Conservation (phyloP, 1,140 invertebrate species). For the Drosophila lowei region DNA sequence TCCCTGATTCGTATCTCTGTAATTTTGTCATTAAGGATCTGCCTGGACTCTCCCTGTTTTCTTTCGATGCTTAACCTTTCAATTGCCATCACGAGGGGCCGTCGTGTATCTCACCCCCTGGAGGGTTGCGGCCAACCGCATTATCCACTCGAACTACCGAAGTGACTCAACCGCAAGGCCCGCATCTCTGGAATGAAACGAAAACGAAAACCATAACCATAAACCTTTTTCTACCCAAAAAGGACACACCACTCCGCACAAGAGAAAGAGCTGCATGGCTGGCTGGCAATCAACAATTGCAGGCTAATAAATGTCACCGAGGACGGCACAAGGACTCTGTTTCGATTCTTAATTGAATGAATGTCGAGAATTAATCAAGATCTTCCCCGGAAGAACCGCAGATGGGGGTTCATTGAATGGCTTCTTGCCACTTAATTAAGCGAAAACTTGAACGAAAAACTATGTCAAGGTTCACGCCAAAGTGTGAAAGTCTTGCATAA, state of each 20-base stretch:
- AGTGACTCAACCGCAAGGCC: constrained; percentile 10
- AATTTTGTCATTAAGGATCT: not conserved
- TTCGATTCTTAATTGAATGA: constrained; percentile 65
- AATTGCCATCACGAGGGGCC: not conserved
- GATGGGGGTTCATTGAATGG: constrained; percentile 37
- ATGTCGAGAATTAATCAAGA: constrained; percentile 53
- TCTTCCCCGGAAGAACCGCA: not conserved
- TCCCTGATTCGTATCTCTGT: too few species aligned
- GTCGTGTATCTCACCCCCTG: not conserved
- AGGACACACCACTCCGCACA: not conserved
- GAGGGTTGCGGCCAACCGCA: constrained; percentile 11
- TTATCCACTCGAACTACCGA: constrained; percentile 17
- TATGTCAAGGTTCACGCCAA: constrained; percentile 34
- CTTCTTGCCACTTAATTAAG: constrained; percentile 22
- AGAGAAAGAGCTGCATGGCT: constrained; percentile 4
- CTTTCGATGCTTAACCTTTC: not conserved
- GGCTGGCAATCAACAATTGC: constrained; percentile 56
- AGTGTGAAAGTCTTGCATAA: constrained; percentile 35
- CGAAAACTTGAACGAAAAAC: constrained; percentile 4
- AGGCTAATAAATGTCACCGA: constrained; percentile 73
- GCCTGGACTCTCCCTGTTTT: not conserved
- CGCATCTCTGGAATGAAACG: constrained; percentile 41
- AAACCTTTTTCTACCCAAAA: constrained; percentile 8
- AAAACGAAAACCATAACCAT: constrained; percentile 35
- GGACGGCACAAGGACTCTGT: constrained; percentile 41